Evolutionary conservation across 2,113 vertebrate genomes (phyloP), one percentile per base, ranked within the genome.

Genomic region (Sprattus sprattus): DNA sequence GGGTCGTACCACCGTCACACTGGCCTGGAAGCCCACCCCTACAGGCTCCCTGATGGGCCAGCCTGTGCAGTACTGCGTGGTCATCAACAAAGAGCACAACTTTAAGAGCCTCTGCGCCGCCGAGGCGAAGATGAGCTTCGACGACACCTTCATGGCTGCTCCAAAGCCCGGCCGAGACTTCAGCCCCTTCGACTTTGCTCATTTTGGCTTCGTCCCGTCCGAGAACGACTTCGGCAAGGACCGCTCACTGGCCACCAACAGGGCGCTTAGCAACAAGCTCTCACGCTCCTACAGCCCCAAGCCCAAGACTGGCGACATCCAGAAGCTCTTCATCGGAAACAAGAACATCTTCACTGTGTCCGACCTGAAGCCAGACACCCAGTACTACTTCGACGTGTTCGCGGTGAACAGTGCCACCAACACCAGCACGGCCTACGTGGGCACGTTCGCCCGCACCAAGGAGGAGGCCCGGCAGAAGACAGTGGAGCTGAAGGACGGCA

Each of bases 301-400:
- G 91, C 94, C 94, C 0, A 96, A 90, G 89, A 90, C 88, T 0
- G 89, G 90, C 16, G 98, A 99, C 91, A 94, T 99, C 83, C 96
- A 96, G 15, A 97, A 97, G 83, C 90, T 98, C 83, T 99, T 98
- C 89, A 96, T 99, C 0, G 97, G 96, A 39, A 98, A 97, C 91
- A 99, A 99, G 93, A 99, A 97, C 89, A 96, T 98, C 91, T 99
- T 97, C 92, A 99, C 98, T 0, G 95, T 99, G 84, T 97, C 98
- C 0, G 97, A 97, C 22, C 94, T 99, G 78, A 99, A 98, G 85
- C 98, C 98, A 0, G 97, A 97, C 86, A 99, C 95, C 0, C 98
- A 99, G 91, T 98, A 98, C 94, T 99, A 99, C 92, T 99, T 99
- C 45, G 98, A 99, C 46, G 96, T 99, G 78, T 99, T 99, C 82